Base-by-base conservation (phyloP, 2,113 vertebrate genomes). In the Callocephalon fimbriatum region DNA sequence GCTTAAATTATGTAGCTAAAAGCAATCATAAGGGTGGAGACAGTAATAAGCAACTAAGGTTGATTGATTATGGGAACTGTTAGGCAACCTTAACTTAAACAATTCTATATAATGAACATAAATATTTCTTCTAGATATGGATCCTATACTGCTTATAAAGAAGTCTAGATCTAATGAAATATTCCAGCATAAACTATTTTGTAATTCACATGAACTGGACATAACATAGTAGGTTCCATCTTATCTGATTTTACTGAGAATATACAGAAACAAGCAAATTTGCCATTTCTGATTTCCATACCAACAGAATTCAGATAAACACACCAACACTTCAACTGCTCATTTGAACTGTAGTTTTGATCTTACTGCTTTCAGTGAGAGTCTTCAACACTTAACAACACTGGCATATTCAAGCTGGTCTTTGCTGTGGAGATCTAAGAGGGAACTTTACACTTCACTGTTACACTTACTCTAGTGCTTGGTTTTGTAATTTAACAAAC, bases 401-500 rank as follows among this genome's bases (percentile, higher is more conserved):
- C 18, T 51, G 45, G 56, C 56, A 40, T 65, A 61, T 42, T 48
- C 78, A 75, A 83, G 62, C 23, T 47, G 26, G 11, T 45, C 32
- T 79, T 71, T 65, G 13, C 58, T 67, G 44, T 21, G 26, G 19
- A 72, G 25, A 63, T 65, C 63, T 71, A 53, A 51, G 18, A 56
- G 10, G 11, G 8, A 63, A 14, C 27, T 68, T 94, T 47, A 40
- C 51, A 25, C 35, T 80, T 67, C 42, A 58, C 26, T 70, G 59
- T 97, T 92, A 76, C 67, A 82, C 45, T 72, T 91, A 95, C 88
- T 97, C 88, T 81, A 87, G 81, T 79, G 74, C 94, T 95, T 86
- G 53, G 93, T 94, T 96, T 76, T 93, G 45, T 85, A 85, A 42
- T 80, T 86, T 95, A 98, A 96, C 94, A 97, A 95, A 95, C 86